Conservation (phyloP, 2,113 vertebrate species). For the Siniperca chuatsi region DNA sequence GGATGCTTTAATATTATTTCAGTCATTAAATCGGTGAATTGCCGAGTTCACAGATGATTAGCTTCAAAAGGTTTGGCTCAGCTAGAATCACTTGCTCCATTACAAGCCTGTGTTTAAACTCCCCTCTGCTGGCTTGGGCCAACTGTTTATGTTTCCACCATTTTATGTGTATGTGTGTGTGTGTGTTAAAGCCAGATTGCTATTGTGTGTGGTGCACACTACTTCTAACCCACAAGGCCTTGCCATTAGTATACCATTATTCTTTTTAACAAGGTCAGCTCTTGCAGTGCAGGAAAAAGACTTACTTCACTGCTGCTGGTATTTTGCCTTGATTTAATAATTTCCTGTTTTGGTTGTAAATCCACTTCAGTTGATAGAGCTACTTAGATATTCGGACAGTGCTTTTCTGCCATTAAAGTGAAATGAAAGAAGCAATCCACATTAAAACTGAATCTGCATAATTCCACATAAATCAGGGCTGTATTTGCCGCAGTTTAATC, state of each 20-base stretch:
- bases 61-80: slow-evolving; percentile 81
- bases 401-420: slow-evolving; percentile 62
- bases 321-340: slow-evolving; percentile 67
- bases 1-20: slow-evolving; percentile 82
- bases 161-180: slow-evolving; percentile 57
- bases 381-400: slow-evolving; percentile 49
- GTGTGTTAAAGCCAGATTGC: slow-evolving; percentile 60
- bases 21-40: slow-evolving; percentile 82
- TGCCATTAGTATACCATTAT: slow-evolving; percentile 54
- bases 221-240: slow-evolving; percentile 30
- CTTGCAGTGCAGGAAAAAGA: slow-evolving; percentile 24
- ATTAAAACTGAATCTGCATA: not conserved
- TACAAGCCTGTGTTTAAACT: slow-evolving; percentile 81
- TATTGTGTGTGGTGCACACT: slow-evolving; percentile 52
- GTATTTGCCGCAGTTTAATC: not conserved
- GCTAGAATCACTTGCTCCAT: slow-evolving; percentile 85
- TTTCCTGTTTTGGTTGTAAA: slow-evolving; percentile 59
- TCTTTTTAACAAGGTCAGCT: slow-evolving; percentile 40
- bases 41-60: slow-evolving; percentile 84
- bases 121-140: slow-evolving; percentile 72
- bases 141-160: slow-evolving; percentile 82
- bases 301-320: slow-evolving; percentile 15
- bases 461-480: slow-evolving; percentile 1
- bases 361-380: slow-evolving; percentile 56
- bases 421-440: slow-evolving; percentile 28